Evolutionary conservation across 2,113 vertebrate genomes (phyloP).

Genomic region (Hydrochoerus hydrochaeris): DNA sequence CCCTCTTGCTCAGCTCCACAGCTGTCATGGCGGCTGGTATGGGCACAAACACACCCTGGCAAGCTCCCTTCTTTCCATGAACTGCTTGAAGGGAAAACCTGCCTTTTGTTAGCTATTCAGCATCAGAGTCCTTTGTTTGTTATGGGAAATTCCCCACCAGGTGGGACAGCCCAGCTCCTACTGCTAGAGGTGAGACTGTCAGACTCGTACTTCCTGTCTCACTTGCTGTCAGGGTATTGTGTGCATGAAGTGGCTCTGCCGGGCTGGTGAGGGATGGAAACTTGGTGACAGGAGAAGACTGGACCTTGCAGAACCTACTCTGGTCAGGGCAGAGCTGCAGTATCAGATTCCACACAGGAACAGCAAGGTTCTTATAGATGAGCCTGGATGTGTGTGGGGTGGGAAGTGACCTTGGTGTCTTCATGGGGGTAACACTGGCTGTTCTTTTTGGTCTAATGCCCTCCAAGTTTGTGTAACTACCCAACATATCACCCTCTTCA

Average conservation of each 20-base stretch:
- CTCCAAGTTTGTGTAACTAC: background rate
- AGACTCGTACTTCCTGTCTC: background rate
- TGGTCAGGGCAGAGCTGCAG: background rate
- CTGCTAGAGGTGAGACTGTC: background rate
- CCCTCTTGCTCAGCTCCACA: background rate
- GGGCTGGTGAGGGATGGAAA: background rate
- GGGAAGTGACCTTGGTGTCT: background rate
- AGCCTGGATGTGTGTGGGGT: accelerated
- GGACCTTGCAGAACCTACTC: background rate
- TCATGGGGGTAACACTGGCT: background rate
- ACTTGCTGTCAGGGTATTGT: background rate
- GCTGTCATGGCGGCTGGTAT: background rate
- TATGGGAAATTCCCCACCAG: background rate
- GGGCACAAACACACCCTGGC: background rate
- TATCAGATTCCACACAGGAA: background rate
- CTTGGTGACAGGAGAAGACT: background rate
- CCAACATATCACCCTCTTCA: background rate
- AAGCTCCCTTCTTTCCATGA: background rate
- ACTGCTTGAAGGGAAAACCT: background rate
- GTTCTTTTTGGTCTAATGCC: background rate
- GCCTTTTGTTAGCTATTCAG: background rate
- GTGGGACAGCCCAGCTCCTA: background rate
- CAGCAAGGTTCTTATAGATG: background rate
- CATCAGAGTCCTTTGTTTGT: background rate
- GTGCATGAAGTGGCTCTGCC: background rate